Evolutionary conservation across 1,140 invertebrate species (phyloP).

Genomic region (Hyles vespertilio): DNA sequence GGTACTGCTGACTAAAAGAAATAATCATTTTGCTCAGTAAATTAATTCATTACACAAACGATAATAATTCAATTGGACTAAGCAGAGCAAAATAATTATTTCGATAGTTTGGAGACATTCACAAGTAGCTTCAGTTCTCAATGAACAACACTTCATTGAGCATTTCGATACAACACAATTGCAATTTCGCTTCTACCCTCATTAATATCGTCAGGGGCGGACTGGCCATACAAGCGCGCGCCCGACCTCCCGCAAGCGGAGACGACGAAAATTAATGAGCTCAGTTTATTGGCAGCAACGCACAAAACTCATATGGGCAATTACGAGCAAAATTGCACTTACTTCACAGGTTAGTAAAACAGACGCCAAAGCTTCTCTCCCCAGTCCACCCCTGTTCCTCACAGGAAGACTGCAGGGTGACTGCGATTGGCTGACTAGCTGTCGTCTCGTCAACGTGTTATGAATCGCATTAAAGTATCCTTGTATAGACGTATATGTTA

Average conservation of each 20-base stretch:
- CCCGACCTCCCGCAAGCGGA: constrained; percentile 69
- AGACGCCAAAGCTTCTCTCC: constrained; percentile 65
- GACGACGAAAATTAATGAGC: constrained; percentile 74
- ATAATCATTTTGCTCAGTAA: constrained; percentile 18
- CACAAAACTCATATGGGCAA: constrained; percentile 75
- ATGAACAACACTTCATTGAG: constrained; percentile 53
- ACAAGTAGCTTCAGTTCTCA: constrained; percentile 64
- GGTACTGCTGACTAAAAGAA: constrained; percentile 28
- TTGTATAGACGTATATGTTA: constrained; percentile 7
- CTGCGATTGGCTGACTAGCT: constrained; percentile 53
- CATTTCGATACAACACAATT: constrained; percentile 62
- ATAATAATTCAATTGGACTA: neutral
- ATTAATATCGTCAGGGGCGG: constrained; percentile 76
- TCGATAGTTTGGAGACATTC: constrained; percentile 54
- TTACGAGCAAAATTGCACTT: constrained; percentile 75
- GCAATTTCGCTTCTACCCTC: constrained; percentile 74
- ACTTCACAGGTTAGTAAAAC: constrained; percentile 74
- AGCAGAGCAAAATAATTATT: constrained; percentile 1
- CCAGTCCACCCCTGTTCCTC: constrained; percentile 72
- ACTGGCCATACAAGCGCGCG: constrained; percentile 76
- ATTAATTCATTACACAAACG: neutral
- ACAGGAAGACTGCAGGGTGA: constrained; percentile 73
- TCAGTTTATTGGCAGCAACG: constrained; percentile 75
- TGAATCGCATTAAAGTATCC: constrained; percentile 58
- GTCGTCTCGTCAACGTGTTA: constrained; percentile 36